Conservation (phyloP, 2,797 vertebrate species). For the Holocentrus rufus region DNA sequence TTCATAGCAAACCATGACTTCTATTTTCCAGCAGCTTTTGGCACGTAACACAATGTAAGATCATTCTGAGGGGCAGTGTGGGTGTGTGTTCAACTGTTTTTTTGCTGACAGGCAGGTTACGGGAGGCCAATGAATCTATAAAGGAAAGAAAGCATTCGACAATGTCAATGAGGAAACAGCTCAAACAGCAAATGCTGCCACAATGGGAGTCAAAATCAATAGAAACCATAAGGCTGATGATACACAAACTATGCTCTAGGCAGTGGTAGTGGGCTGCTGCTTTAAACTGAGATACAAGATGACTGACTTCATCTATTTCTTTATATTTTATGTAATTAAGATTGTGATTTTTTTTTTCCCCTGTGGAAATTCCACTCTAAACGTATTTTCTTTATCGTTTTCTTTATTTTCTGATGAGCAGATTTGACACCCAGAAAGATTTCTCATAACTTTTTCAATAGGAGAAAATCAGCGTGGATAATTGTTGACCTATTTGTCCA, state of each 20-base stretch:
- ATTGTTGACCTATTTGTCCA: neutral
- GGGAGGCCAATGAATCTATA: conserved; percentile 66
- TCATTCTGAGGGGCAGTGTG: conserved; percentile 50
- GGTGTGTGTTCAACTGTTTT: conserved; percentile 56
- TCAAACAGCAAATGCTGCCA: conserved; percentile 45
- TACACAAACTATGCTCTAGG: conserved; percentile 52
- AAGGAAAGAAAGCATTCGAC: conserved; percentile 64
- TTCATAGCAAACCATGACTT: conserved; percentile 35
- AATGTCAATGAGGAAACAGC: conserved; percentile 69
- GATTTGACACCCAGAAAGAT: too few species aligned
- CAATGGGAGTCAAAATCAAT: conserved; percentile 61
- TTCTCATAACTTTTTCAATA: too few species aligned
- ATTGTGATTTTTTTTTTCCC: conserved; percentile 14
- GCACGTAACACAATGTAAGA: conserved; percentile 60
- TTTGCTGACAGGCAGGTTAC: conserved; percentile 61
- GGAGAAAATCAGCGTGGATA: neutral
- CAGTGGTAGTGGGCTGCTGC: conserved; percentile 13
- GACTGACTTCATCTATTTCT: conserved; percentile 37
- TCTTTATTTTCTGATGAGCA: neutral
- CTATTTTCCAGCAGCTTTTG: conserved; percentile 60
- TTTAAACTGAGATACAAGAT: conserved; percentile 45
- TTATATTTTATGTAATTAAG: conserved; percentile 37
- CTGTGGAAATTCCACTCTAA: conserved; percentile 3
- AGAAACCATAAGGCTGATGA: conserved; percentile 40
- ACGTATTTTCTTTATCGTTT: conserved; percentile 17